Conservation (phyloP, 2,797 vertebrate genomes). For the Podarcis siculus region DNA sequence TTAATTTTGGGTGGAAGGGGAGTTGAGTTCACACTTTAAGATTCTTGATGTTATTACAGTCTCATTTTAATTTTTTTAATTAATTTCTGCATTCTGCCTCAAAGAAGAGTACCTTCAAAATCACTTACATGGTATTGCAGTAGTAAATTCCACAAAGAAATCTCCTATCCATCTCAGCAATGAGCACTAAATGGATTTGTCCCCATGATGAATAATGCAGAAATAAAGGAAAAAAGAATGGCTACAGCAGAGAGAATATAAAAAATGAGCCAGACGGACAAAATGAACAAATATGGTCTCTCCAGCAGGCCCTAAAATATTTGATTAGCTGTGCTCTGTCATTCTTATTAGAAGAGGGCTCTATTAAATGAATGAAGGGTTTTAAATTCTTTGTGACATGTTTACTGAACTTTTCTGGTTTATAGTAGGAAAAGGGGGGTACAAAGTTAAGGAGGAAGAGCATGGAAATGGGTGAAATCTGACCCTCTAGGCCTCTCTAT, state of each 20-base stretch:
- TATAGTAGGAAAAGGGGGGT: slow-evolving; percentile 47
- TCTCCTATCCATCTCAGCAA: slow-evolving; percentile 54
- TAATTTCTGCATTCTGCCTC: neutral
- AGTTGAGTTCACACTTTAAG: neutral
- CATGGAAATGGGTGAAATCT: slow-evolving; percentile 19
- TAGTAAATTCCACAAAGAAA: slow-evolving; percentile 62
- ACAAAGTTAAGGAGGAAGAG: slow-evolving; percentile 54
- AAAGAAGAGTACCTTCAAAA: neutral
- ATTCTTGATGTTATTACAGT: neutral
- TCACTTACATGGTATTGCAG: slow-evolving; percentile 49
- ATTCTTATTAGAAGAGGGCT: slow-evolving; percentile 50
- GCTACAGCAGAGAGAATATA: slow-evolving; percentile 44
- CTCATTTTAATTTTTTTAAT: neutral
- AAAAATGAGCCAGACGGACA: slow-evolving; percentile 49
- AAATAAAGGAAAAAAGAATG: slow-evolving; percentile 41
- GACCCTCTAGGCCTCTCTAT: neutral
- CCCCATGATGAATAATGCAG: slow-evolving; percentile 36
- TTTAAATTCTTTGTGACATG: slow-evolving; percentile 60
- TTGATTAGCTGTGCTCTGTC: slow-evolving; percentile 59
- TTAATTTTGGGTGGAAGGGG: too few relatives aligned
- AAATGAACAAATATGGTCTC: slow-evolving; percentile 57
- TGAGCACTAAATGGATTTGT: slow-evolving; percentile 62
- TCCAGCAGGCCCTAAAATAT: slow-evolving; percentile 54
- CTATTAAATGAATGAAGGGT: slow-evolving; percentile 64
- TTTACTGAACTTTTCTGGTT: slow-evolving; percentile 50